Evolutionary conservation across 2,113 vertebrate species (phyloP), one percentile per base, ranked within the genome.

Genomic region (Tetraodon nigroviridis): DNA sequence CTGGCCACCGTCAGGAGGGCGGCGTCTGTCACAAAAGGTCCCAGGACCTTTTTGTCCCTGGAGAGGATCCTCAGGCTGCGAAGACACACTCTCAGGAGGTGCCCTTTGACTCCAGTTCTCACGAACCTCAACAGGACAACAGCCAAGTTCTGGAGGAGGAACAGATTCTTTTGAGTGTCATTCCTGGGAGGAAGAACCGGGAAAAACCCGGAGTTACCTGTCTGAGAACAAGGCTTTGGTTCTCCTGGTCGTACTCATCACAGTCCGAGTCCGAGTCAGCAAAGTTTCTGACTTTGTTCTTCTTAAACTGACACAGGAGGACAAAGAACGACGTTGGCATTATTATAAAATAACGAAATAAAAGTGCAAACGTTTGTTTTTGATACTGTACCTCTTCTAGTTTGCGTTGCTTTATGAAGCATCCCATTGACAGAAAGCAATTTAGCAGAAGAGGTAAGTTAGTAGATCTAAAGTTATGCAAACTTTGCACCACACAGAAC

Each of bases 51-150:
- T 44, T 87, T 84, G 73, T 90, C 88, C 62, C 88, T 76, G 24
- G 82, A 87, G 19, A 90, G 86, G 70, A 89, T 90, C 58, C 86
- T 81, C 51, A 90, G 58, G 46, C 78, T 80, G 29, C 68, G 81
- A 2, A 90, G 79, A 44, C 69, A 76, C 1, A 80, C 74, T 57
- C 60, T 81, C 49, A 88, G 37, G 52, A 89, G 64, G 21, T 12
- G 51, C 20, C 56, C 37, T 53, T 75, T 83, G 1, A 67, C 73
- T 48, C 47, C 75, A 0, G 78, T 53, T 51, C 58, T 73, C 19
- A 90, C 80, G 57, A 86, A 88, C 57, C 79, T 75, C 76, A 87
- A 37, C 16, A 90, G 78, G 46, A 88, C 80, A 6, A 72, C 20
- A 7, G 77, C 78, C 62, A 90, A 70, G 57, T 79, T 88, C 88